Percentiles rank a stretch among this genome's conserved stretches.
Conservation (phyloP, 2,888 invertebrate genomes). For the Alloscopus bannaensis region DNA sequence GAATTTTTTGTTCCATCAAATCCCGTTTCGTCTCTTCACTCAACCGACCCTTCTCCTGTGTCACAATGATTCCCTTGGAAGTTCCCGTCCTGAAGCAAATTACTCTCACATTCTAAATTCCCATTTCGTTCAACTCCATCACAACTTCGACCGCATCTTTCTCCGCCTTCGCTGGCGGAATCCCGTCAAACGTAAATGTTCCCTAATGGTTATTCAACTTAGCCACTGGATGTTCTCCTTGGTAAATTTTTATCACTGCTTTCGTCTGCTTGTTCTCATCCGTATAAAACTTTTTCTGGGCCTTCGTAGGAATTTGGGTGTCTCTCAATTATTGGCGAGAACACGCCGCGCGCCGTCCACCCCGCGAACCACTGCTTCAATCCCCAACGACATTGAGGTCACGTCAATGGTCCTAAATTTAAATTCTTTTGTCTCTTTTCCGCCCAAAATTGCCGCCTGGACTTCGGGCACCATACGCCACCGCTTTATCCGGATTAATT, state of each 20-base stretch:
- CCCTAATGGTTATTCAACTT: constrained; percentile 53
- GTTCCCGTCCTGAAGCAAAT: constrained; percentile 49
- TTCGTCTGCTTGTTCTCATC: constrained; percentile 60
- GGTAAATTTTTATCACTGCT: constrained; percentile 51
- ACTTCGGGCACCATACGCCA: constrained; percentile 87
- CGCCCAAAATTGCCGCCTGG: constrained; percentile 82
- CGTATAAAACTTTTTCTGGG: constrained; percentile 49
- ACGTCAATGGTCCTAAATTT: constrained; percentile 60
- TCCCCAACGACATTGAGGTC: constrained; percentile 56
- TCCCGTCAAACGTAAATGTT: constrained; percentile 60
- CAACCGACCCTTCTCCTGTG: too few species aligned
- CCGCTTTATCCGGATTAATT: constrained; percentile 86
- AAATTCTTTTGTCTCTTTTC: constrained; percentile 36
- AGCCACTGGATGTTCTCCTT: constrained; percentile 56
- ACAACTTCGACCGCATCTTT: constrained; percentile 53
- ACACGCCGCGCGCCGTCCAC: constrained; percentile 34
- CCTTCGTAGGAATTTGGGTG: constrained; percentile 42
- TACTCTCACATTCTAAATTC: constrained; percentile 60
- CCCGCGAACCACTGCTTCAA: constrained; percentile 21
- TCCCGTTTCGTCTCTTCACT: too few species aligned
- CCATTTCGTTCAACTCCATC: constrained; percentile 59
- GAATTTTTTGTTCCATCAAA: too few species aligned
- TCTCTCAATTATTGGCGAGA: constrained; percentile 54
- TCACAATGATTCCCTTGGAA: too few species aligned
- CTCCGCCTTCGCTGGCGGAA: constrained; percentile 59